Percentiles rank a stretch among this genome's conserved stretches.
These are phyloP conservation scores for Xiphorhynchus erythropygius DNA, from an alignment of 2,797 vertebrate species.

Conservation along the genomic window DNA sequence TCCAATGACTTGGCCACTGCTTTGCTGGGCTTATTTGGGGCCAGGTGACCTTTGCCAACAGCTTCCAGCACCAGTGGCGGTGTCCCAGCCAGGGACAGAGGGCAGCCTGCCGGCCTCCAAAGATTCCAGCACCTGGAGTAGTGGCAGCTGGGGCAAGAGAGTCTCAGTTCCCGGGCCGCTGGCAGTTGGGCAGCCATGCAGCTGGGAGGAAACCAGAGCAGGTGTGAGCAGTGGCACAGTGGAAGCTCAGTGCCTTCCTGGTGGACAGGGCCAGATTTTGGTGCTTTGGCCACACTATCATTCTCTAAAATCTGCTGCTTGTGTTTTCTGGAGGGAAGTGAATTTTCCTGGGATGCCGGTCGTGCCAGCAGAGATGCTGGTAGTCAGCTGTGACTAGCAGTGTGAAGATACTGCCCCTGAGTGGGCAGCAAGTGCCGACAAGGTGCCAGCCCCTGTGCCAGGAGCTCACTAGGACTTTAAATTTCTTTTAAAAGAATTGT, in stretches of 20 bases:
- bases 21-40: not conserved
- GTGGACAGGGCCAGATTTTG: not conserved
- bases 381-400: not conserved
- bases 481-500: not conserved
- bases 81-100: rapidly evolving
- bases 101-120: not conserved
- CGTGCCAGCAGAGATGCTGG: not conserved
- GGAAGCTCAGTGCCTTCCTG: not conserved
- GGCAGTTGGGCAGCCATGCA: rapidly evolving
- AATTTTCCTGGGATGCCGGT: not conserved
- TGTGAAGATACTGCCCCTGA: not conserved
- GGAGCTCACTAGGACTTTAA: not conserved
- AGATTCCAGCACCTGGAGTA: not conserved
- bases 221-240: not conserved
- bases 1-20: not conserved
- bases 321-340: not conserved
- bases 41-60: not conserved
- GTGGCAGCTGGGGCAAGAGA: not conserved
- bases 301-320: not conserved
- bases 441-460: not conserved
- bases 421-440: not conserved
- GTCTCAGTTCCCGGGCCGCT: rapidly evolving
- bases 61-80: rapidly evolving
- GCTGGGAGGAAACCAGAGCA: not conserved
- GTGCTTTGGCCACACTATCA: not conserved